phyloP scores from a whole-genome alignment of 2,797 vertebrate genomes.

The Urophycis tenuis region DNA sequence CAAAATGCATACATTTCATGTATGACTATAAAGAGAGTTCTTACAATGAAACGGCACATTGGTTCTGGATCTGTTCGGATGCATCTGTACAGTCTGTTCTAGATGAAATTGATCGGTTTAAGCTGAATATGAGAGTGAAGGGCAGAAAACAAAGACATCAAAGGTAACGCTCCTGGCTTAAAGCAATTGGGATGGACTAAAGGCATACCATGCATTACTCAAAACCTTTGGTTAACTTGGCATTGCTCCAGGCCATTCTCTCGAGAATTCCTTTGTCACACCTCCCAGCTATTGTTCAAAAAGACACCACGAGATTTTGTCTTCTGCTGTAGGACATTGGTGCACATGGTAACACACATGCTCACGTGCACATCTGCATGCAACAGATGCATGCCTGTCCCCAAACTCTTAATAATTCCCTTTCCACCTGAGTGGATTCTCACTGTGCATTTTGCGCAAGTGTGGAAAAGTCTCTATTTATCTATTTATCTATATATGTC shows the following conservation, averaged over 20 bases:
- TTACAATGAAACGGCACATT: neutral
- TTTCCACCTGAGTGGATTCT: neutral
- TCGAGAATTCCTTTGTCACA: conserved; percentile 9
- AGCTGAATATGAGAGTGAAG: neutral
- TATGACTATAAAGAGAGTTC: neutral
- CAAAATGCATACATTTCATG: neutral
- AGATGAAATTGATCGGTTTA: neutral
- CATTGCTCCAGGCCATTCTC: neutral
- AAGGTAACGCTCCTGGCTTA: neutral
- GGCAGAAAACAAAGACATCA: conserved; percentile 3
- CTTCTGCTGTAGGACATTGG: neutral
- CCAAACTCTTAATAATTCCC: neutral
- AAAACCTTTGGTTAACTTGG: neutral
- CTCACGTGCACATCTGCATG: neutral
- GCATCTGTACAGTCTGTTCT: neutral
- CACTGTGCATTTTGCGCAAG: neutral
- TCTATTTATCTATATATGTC: no score
- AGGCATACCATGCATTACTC: conserved; percentile 14
- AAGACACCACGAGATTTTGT: neutral
- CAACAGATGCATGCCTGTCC: neutral
- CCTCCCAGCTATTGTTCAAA: conserved; percentile 15
- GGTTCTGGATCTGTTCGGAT: neutral
- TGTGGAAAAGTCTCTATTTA: neutral
- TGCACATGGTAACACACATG: neutral
- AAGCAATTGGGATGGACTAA: neutral